These are phyloP conservation scores for Epistrophe grossulariae DNA, from an alignment of 2,888 invertebrate species.

Conservation along the genomic window DNA sequence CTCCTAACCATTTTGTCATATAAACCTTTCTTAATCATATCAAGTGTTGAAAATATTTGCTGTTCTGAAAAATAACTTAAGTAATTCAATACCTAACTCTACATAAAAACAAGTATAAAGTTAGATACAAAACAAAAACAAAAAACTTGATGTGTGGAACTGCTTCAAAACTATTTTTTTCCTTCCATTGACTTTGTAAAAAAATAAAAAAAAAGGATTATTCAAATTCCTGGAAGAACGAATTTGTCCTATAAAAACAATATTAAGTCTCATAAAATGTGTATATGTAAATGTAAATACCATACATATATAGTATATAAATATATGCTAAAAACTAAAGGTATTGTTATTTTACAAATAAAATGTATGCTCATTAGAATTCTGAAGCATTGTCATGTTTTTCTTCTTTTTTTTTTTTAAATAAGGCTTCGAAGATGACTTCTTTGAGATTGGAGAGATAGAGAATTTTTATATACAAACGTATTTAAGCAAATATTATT, in stretches of 20 bases:
- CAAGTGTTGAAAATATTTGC: neutral
- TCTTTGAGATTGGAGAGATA: neutral
- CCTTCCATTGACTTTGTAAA: neutral
- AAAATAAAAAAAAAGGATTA: conserved; percentile 6
- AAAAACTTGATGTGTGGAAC: neutral
- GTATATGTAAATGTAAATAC: too few relatives aligned
- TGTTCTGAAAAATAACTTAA: neutral
- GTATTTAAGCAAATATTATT: neutral
- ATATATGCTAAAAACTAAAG: neutral
- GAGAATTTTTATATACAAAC: neutral
- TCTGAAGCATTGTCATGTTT: conserved; percentile 23
- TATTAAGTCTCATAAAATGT: conserved; percentile 5
- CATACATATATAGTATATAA: too few relatives aligned
- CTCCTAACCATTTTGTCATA: neutral
- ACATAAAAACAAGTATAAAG: neutral
- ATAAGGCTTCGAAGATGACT: neutral
- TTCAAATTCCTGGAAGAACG: conserved; percentile 13
- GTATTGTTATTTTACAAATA: neutral
- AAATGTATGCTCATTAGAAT: conserved; percentile 37
- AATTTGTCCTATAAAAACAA: conserved; percentile 13
- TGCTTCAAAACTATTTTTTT: conserved; percentile 12
- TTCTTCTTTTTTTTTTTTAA: neutral
- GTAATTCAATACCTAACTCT: neutral
- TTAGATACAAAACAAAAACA: neutral
- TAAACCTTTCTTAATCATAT: conserved; percentile 7